Evolutionary conservation across 2,888 invertebrate genomes (phyloP), one percentile per base, ranked within the genome.

Genomic region (Lasiommata megera): DNA sequence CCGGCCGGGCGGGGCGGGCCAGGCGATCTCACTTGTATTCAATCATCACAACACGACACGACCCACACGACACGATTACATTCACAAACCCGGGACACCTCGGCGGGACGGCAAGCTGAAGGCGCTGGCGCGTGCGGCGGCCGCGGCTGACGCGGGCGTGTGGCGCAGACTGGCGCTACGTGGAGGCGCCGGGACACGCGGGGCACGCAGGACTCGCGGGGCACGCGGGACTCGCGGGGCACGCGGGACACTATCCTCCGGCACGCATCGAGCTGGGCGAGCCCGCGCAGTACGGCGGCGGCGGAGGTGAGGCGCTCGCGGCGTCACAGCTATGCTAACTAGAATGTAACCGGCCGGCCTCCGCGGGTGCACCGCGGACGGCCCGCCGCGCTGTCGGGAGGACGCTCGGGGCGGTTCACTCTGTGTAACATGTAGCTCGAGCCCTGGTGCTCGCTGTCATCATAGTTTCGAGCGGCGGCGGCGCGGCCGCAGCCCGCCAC

Each of bases 141-240:
- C n/a, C 6, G 29, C 23, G 14, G 29, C 34, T 54, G n/a, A 31
- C 56, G 52, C 58, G 31, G 5, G 16, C 54, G 23, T 64, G 60
- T 61, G 58, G 61, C 60, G 58, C 66, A 85, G 85, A 79, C 67
- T 85, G 85, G 85, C 84, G 80, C 74, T 77, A 75, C 79, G 75
- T 84, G 68, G 79, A 67, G 68, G 72, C 74, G 37, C 37, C 38
- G 16, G 6, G 65, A 80, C 82, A 66, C 71, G 61, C 55, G 69
- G 53, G 57, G 44, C 54, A 57, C 58, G 54, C 23, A 5, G 6
- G 65, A 80, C 82, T 66, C 71, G 61, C 55, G 69, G 53, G 57
- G 44, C 54, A 57, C 58, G 54, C 23, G 23, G 23, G 23, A 23
- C 23, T 38, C 48, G 16, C 56, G 52, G 40, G 41, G 29, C 40